Conservation (phyloP, 1,140 invertebrate species). For the Oppia nitens region DNA sequence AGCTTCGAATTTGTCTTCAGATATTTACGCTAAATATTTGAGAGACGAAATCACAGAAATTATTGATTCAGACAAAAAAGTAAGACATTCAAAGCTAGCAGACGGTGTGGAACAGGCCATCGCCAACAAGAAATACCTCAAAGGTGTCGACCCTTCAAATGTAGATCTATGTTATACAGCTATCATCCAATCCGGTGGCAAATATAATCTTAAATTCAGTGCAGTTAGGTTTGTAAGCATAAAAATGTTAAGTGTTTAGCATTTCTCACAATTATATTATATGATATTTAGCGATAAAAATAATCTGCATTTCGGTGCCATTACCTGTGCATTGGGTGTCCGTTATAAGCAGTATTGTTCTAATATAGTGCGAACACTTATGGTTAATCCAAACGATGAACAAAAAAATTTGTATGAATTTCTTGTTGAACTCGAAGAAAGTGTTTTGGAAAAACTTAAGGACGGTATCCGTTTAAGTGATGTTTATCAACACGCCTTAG, state of each 20-base stretch:
- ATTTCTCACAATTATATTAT: neutral
- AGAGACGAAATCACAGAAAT: constrained; percentile 97
- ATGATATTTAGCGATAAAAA: constrained; percentile 81
- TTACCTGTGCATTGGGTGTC: constrained; percentile 82
- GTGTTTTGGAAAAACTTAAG: constrained; percentile 64
- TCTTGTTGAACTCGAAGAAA: constrained; percentile 74
- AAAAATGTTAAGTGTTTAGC: neutral
- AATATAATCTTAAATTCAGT: constrained; percentile 93
- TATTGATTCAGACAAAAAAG: constrained; percentile 86
- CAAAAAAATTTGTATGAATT: constrained; percentile 80
- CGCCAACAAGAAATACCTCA: constrained; percentile 80
- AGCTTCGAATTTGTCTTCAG: constrained; percentile 76
- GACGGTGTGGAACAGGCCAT: constrained; percentile 84
- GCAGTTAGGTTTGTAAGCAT: constrained; percentile 38
- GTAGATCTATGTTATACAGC: constrained; percentile 95
- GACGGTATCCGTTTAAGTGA: constrained; percentile 68
- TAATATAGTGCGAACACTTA: constrained; percentile 89
- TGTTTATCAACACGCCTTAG: constrained; percentile 69
- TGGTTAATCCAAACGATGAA: constrained; percentile 76
- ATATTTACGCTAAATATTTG: constrained; percentile 89
- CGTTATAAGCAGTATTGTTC: constrained; percentile 97
- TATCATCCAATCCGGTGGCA: constrained; percentile 94
- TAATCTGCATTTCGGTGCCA: constrained; percentile 82
- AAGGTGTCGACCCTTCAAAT: constrained; percentile 61
- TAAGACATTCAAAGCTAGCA: constrained; percentile 75